phyloP scores from a whole-genome alignment of 30 jellyfish, hydroid and myxozoan species.

The Sanderia malayensis region DNA sequence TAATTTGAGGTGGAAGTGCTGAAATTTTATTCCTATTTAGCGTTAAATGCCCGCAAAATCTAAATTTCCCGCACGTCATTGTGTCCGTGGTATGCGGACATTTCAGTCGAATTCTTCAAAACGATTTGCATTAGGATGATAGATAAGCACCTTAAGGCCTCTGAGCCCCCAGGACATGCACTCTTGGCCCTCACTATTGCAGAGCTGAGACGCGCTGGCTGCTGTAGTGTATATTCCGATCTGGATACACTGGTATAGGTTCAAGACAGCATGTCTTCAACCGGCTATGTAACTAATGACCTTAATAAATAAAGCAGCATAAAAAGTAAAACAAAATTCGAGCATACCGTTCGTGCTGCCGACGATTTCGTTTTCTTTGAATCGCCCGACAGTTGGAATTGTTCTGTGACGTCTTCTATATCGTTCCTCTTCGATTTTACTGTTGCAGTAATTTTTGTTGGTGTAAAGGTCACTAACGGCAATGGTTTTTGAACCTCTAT shows the following conservation, averaged over 20 bases:
- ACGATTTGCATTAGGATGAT: too few relatives aligned
- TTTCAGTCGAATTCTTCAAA: too few relatives aligned
- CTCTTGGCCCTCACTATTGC: not conserved
- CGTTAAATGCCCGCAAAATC: too few relatives aligned
- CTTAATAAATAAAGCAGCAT: not conserved
- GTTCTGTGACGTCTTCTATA: constrained; percentile 7
- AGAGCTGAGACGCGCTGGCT: too few relatives aligned
- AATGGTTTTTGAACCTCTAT: constrained; percentile 25
- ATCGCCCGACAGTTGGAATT: not conserved
- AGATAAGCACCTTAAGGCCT: not conserved
- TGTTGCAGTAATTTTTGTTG: not conserved
- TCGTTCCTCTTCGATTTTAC: constrained; percentile 2
- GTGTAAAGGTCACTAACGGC: constrained; percentile 5
- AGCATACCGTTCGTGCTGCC: not conserved
- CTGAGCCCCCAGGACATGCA: too few relatives aligned
- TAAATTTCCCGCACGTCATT: too few relatives aligned
- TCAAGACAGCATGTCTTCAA: not conserved
- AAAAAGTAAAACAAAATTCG: not conserved
- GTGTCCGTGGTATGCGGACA: too few relatives aligned
- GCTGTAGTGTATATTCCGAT: too few relatives aligned
- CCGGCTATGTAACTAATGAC: not conserved
- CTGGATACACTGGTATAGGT: too few relatives aligned
- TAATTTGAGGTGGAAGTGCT: too few relatives aligned
- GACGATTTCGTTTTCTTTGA: constrained; percentile 14
- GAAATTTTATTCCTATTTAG: too few relatives aligned